Evolutionary conservation across 2,888 invertebrate species (phyloP), one percentile per base, ranked within the genome.

Genomic region (Agrochola circellaris): DNA sequence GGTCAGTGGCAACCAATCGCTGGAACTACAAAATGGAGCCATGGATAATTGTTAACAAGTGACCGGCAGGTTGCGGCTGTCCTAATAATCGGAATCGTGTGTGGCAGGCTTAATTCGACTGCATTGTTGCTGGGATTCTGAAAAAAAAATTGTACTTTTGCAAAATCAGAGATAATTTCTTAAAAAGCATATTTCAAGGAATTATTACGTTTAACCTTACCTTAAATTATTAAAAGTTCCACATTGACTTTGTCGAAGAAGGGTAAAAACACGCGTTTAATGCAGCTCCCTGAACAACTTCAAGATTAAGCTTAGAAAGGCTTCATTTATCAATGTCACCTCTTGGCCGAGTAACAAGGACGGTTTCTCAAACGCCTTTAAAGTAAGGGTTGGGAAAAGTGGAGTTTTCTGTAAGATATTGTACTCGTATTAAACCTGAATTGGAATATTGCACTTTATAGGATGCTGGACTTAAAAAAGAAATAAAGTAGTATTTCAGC

Each of bases 241-340:
- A 56, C 54, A 23, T 51, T 15, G 56, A 48, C 56, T 62, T 42
- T 6, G 5, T 17, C 9, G 5, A 48, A n/a, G 30, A 42, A 42
- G 54, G 17, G 26, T 34, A 26, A 67, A 72, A 75, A 26, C 15
- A 62, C 66, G 20, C 56, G 30, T 71, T 82, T 61, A 70, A 65
- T 82, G 67, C 77, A 77, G 51, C 54, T 74, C 51, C 77, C 67
- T 58, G 73, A 74, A 83, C 60, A 61, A 77, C 60, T 77, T 72
- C 56, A 77, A 78, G 83, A 82, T 85, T 74, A 82, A 85, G 65
- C 73, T 82, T 66, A 62, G 60, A 62, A 81, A 85, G 51, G 51
- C 64, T 74, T 74, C 77, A 85, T 83, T 74, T 82, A 82, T 83
- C 86, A 83, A 83, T 45, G 83, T 77, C 83, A 71, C 56, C 67